A percentile compares a stretch with the other conserved stretches of the same genome.
Conservation (phyloP, 1,140 invertebrate species). For the Drosophila sulfurigaster region DNA sequence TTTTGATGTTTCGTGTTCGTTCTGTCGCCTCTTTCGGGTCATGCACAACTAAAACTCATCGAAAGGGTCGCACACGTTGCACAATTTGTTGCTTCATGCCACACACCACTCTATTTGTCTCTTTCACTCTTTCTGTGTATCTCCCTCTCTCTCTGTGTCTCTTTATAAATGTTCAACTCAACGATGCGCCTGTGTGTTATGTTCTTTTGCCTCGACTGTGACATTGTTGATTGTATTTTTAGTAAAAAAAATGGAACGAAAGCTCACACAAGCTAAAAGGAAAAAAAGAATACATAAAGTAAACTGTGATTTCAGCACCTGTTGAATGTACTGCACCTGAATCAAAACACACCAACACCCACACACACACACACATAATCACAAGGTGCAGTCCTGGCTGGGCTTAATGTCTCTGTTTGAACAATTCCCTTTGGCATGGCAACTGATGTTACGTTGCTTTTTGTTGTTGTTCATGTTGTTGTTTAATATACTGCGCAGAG, state of each 20-base stretch:
- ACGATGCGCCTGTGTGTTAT: slow-evolving; percentile 33
- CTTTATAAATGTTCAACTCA: slow-evolving; percentile 27
- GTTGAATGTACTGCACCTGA: slow-evolving; percentile 78
- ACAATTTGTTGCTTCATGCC: slow-evolving; percentile 35
- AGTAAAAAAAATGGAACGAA: slow-evolving; percentile 21
- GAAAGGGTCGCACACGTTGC: slow-evolving; percentile 19
- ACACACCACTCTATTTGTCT: slow-evolving; percentile 7
- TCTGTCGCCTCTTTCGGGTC: slow-evolving; percentile 24
- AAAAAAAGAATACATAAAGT: slow-evolving; percentile 42
- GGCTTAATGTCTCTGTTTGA: slow-evolving; percentile 59
- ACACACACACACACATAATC: slow-evolving; percentile 24
- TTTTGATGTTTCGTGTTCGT: slow-evolving; percentile 46
- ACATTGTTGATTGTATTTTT: slow-evolving; percentile 56
- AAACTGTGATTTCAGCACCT: slow-evolving; percentile 70
- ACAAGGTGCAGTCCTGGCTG: slow-evolving; percentile 10
- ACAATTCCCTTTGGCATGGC: slow-evolving; percentile 44
- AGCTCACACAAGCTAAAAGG: slow-evolving; percentile 12
- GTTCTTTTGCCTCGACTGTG: slow-evolving; percentile 43
- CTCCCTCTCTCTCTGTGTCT: slow-evolving; percentile 23
- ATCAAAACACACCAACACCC: slow-evolving; percentile 28
- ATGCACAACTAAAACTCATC: slow-evolving; percentile 5
- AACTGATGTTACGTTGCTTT: slow-evolving; percentile 51
- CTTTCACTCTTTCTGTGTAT: slow-evolving; percentile 16
- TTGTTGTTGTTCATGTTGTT: slow-evolving; percentile 22
- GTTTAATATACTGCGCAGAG: slow-evolving; percentile 13